phyloP scores from a whole-genome alignment of 2,888 invertebrate species.

The Acrobasis repandana region DNA sequence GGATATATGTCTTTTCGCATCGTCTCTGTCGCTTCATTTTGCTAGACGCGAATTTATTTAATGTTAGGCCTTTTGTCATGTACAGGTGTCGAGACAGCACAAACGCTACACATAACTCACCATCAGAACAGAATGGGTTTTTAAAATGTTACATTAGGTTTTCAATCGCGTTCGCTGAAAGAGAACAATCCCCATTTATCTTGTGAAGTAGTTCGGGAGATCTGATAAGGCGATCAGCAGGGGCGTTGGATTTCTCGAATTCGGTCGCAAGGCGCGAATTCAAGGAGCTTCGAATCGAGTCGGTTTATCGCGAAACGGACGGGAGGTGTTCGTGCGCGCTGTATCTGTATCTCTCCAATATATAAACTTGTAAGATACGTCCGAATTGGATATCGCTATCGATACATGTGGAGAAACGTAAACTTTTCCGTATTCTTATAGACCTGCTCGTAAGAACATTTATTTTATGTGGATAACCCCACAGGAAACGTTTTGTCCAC shows the following conservation, averaged over 20 bases:
- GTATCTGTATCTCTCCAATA: conserved; percentile 9
- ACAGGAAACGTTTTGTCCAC: background rate
- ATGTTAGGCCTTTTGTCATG: conserved; percentile 13
- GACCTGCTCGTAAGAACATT: too few relatives aligned
- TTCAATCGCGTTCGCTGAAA: conserved; percentile 57
- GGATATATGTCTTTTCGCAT: conserved; percentile 17
- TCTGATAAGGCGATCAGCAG: conserved; percentile 62
- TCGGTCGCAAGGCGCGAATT: conserved; percentile 46
- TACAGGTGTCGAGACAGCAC: conserved; percentile 19
- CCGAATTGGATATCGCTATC: background rate
- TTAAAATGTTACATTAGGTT: conserved; percentile 45
- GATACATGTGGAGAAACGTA: background rate
- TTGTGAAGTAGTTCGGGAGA: conserved; percentile 57
- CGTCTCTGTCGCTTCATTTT: conserved; percentile 10
- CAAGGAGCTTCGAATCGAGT: conserved; percentile 38
- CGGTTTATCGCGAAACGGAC: conserved; percentile 40
- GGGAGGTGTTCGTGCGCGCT: conserved; percentile 17
- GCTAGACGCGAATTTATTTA: conserved; percentile 4
- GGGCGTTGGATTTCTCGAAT: conserved; percentile 57
- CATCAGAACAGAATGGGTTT: conserved; percentile 36
- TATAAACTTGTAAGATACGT: conserved; percentile 17
- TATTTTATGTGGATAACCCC: background rate
- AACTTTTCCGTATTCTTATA: background rate
- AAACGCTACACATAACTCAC: conserved; percentile 25
- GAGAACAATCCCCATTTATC: conserved; percentile 69